These are phyloP conservation scores for Misgurnus mizolepis DNA, from an alignment of 2,113 vertebrate genomes.

Conservation along the genomic window DNA sequence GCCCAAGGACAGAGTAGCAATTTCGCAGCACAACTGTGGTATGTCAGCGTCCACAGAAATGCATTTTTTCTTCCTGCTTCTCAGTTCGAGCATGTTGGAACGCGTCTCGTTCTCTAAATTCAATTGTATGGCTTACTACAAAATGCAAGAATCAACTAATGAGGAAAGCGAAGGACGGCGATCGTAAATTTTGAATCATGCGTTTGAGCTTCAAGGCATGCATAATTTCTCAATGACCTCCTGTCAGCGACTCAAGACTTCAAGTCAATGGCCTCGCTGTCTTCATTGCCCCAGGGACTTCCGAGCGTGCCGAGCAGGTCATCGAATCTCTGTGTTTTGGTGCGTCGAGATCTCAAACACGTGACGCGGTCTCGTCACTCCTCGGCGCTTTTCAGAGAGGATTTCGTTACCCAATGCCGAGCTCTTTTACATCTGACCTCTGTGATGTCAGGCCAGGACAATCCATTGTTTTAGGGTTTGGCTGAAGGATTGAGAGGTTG, in stretches of 20 bases:
- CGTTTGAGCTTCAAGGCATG: neutral
- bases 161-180: neutral
- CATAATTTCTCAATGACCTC: neutral
- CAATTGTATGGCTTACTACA: neutral
- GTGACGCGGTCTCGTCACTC: neutral
- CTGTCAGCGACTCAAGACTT: neutral
- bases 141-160: neutral
- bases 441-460: neutral
- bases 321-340: constrained; percentile 3
- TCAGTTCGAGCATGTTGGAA: constrained; percentile 5
- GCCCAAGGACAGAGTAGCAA: constrained; percentile 28
- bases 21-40: constrained; percentile 34
- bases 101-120: constrained; percentile 18
- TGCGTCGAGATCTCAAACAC: constrained; percentile 1
- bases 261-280: neutral
- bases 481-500: constrained; percentile 3
- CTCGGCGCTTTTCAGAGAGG: constrained; percentile 23
- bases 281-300: constrained; percentile 14
- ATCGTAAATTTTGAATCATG: neutral
- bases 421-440: constrained; percentile 1
- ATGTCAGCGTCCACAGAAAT: constrained; percentile 44
- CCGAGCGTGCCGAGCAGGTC: constrained; percentile 3
- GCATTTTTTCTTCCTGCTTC: constrained; percentile 6
- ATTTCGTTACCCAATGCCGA: constrained; percentile 10
- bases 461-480: neutral